phyloP scores from a whole-genome alignment of 92 coral and sea anemone genomes.

The Siderastrea siderea region DNA sequence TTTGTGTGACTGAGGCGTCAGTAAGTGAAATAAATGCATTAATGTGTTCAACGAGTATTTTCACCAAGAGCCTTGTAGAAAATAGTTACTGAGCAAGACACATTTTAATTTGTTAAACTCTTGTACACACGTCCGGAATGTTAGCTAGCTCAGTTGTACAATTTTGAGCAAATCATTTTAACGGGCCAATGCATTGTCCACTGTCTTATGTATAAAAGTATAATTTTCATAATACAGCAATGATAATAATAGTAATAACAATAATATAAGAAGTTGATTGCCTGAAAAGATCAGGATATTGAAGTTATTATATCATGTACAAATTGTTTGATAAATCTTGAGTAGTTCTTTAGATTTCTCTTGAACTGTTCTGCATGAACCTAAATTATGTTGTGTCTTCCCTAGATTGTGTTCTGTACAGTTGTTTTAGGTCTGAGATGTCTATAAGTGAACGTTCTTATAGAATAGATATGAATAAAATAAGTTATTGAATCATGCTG shows the following conservation, averaged over 20 bases:
- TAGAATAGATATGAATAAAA: conserved; percentile 70
- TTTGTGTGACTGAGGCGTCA: neutral
- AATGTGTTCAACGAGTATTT: neutral
- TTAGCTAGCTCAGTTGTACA: conserved; percentile 31
- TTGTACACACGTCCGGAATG: conserved; percentile 5
- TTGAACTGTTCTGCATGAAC: conserved; percentile 37
- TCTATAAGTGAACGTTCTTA: conserved; percentile 59
- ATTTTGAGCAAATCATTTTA: conserved; percentile 39
- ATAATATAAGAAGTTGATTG: conserved; percentile 45
- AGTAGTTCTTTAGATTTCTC: conserved; percentile 32
- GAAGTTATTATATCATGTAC: conserved; percentile 65
- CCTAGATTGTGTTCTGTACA: conserved; percentile 39
- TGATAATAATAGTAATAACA: conserved; percentile 9
- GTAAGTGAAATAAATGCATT: neutral
- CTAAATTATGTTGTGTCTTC: conserved; percentile 46
- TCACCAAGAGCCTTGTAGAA: conserved; percentile 51
- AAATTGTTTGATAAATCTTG: conserved; percentile 65
- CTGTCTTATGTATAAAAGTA: conserved; percentile 38
- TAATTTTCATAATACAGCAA: conserved; percentile 51
- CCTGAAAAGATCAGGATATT: conserved; percentile 43
- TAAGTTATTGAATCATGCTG: conserved; percentile 57
- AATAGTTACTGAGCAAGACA: conserved; percentile 21
- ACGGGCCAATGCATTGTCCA: conserved; percentile 22
- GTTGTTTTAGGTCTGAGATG: conserved; percentile 29
- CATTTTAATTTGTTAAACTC: conserved; percentile 25